Base-by-base conservation (phyloP, 1,140 invertebrate species). In the Drosophila hydei region DNA sequence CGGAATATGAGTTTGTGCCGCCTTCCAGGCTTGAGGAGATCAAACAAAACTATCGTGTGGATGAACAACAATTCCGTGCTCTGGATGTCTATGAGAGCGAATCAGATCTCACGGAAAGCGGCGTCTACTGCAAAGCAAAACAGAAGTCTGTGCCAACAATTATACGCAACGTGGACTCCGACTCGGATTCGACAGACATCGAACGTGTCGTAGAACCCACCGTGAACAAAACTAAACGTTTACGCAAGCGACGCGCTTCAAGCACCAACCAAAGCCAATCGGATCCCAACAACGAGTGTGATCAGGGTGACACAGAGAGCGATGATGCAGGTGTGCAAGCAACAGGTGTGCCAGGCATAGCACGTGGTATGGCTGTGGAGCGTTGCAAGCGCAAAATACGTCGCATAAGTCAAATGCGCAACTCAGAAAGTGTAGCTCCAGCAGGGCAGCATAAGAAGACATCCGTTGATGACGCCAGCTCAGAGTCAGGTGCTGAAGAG, bases 41-140 rank as follows among this genome's bases (percentile, higher is more conserved):
- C 23, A 78, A 83, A 21, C 52, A 75, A 52, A 89, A 83, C 40
- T 91, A 80, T 77, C 76, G 87, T 6, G 90, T 91, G 5, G 81
- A 87, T 36, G 73, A 84, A 14, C 77, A 75, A 54, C 75, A 91
- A 16, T 91, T 90, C 27, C 74, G 90, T 21, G 90, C 90, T 1
- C 25, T 90, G 14, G 90, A 91, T 72, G 90, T 91, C 7, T 91
- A 91, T 47, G 90, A 91, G 47, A 91, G 90, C 52, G 90, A 91
- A 77, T 91, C 90, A 5, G 90, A 91, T 75, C 77, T 91, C 40
- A 79, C 77, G 6, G 90, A 91, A 33, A 79, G 84, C 38, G 83
- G 83, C 16, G 73, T 91, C 3, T 91, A 91, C 25, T 87, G 77
- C 2, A 91, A 91, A 47, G 80, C 61, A 7, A 84, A 72, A 8